Conservation (phyloP, 2,113 vertebrate species). For the Ctenodactylus gundi region DNA sequence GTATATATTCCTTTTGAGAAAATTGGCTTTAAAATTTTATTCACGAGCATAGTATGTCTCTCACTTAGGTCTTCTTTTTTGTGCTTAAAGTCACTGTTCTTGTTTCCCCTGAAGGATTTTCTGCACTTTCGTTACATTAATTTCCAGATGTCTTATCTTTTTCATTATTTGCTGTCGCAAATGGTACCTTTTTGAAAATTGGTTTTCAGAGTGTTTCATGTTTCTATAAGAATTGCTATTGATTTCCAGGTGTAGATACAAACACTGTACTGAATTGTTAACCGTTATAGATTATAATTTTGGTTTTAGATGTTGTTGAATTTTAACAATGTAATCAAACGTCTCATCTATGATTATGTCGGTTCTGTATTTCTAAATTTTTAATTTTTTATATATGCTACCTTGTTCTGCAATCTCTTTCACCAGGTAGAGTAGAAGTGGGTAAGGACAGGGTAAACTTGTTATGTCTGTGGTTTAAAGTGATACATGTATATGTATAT, state of each 20-base stretch:
- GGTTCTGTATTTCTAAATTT: conserved; percentile 9
- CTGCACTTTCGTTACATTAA: background rate
- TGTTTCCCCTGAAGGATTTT: background rate
- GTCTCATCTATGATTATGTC: background rate
- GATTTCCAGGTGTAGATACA: background rate
- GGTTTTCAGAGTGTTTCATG: background rate
- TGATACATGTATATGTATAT: too few relatives aligned
- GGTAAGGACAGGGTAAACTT: background rate
- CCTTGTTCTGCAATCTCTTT: background rate
- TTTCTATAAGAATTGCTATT: too few relatives aligned
- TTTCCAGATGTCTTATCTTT: background rate
- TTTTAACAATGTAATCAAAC: conserved; percentile 15
- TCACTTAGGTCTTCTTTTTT: background rate
- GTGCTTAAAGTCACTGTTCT: background rate
- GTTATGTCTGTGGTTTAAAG: conserved; percentile 14
- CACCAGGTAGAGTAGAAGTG: background rate
- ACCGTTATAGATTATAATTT: conserved; percentile 31
- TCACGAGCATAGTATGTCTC: background rate
- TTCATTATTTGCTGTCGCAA: background rate
- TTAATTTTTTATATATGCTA: background rate
- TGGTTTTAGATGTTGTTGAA: background rate
- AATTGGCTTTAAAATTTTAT: background rate
- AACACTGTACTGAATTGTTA: conserved; percentile 9
- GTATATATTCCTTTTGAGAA: conserved; percentile 18
- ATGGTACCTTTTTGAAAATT: conserved; percentile 23